Percentiles rank a stretch among this genome's conserved stretches.
These are phyloP conservation scores for Lasioglossum villosulum DNA, from an alignment of 2,888 invertebrate species.

Conservation along the genomic window DNA sequence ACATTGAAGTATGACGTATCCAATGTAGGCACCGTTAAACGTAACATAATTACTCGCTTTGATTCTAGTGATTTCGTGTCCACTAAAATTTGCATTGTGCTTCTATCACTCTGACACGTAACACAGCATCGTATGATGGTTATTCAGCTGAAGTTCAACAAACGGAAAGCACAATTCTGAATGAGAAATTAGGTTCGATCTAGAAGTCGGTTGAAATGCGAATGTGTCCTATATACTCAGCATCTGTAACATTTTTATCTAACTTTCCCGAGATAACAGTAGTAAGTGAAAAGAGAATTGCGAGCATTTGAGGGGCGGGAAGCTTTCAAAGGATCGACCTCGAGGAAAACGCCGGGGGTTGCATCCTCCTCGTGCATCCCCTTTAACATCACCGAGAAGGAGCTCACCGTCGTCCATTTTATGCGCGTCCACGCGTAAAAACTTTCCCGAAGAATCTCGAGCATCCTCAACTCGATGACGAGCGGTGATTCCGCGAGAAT, in stretches of 20 bases:
- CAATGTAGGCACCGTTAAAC: not conserved
- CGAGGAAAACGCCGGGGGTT: not conserved
- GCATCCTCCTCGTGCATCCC: slow-evolving; percentile 23
- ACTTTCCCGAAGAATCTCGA: slow-evolving; percentile 56
- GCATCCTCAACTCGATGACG: slow-evolving; percentile 25
- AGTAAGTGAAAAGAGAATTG: not conserved
- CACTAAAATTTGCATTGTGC: not conserved
- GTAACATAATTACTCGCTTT: not conserved
- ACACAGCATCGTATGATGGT: not conserved
- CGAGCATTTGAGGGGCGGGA: not conserved
- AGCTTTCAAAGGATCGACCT: not conserved
- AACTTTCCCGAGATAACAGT: not conserved
- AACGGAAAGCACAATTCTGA: not conserved
- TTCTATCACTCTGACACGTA: not conserved
- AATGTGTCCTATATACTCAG: not conserved
- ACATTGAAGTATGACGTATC: not conserved
- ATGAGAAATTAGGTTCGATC: not conserved
- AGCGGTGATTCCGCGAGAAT: slow-evolving; percentile 31
- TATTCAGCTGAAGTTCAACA: not conserved
- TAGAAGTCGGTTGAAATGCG: not conserved
- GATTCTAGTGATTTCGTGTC: not conserved
- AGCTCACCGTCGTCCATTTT: slow-evolving; percentile 14
- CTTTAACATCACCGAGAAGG: slow-evolving; percentile 46
- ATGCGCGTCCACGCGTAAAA: slow-evolving; percentile 47
- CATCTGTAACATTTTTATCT: not conserved